phyloP scores from a whole-genome alignment of 2,113 vertebrate genomes.

The Ahaetulla prasina region DNA sequence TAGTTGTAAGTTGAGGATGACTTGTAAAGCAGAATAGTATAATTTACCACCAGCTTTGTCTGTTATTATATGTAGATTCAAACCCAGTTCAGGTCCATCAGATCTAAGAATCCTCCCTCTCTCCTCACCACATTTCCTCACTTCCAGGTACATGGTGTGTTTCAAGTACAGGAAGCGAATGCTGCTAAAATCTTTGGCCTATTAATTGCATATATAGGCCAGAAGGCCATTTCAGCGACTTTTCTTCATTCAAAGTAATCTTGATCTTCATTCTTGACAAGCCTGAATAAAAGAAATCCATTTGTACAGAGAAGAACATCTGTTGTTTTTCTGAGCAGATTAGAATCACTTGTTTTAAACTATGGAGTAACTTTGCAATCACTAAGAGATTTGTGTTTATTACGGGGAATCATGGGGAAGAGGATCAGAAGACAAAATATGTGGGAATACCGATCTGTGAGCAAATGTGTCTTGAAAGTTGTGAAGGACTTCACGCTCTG shows the following conservation, averaged over 20 bases:
- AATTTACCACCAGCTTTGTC: background rate
- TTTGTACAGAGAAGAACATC: background rate
- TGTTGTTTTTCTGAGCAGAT: background rate
- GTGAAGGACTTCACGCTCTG: background rate
- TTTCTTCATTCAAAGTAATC: too few relatives aligned
- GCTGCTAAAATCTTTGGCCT: background rate
- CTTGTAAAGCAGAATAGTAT: background rate
- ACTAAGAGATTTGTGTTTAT: background rate
- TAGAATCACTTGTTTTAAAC: background rate
- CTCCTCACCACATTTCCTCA: background rate
- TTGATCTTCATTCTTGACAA: background rate
- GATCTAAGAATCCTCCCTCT: background rate
- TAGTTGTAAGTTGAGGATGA: background rate
- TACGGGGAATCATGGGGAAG: background rate
- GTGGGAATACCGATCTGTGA: background rate
- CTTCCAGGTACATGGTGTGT: constrained; percentile 15
- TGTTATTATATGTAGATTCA: background rate
- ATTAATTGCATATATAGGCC: background rate
- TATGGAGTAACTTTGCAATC: background rate
- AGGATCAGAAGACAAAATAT: background rate
- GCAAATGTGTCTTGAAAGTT: background rate
- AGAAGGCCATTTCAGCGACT: background rate
- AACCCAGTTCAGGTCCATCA: background rate
- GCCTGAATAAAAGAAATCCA: background rate
- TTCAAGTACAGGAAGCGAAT: background rate